Evolutionary conservation across 2,797 vertebrate species (phyloP), one percentile per base, ranked within the genome.

Genomic region (Tolypeutes matacus): DNA sequence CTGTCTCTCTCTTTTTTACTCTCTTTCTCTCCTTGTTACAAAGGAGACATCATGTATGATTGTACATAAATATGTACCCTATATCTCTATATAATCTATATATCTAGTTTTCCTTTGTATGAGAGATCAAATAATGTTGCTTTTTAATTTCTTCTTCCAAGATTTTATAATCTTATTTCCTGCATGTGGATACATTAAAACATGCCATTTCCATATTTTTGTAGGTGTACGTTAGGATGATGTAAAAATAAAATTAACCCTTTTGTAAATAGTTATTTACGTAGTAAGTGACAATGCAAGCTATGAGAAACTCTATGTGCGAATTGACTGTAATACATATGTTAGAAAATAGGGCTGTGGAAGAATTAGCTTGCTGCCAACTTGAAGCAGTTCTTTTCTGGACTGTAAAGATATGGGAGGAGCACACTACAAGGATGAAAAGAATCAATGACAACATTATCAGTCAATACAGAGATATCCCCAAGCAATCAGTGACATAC

Each of bases 381-480:
- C 88, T 0, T 0, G n/a, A 78, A 92, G 36, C 11, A 42, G 84
- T 94, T 72, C 31, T 96, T 95, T 85, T 80, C 80, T 46, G 67
- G 20, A 93, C 65, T 97, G 8, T 94, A 96, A 96, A 84, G 87
- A 58, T 13, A 89, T 46, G 8, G 80, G 56, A 86, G 51, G 67
- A 83, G 96, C 95, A 96, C 96, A 96, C 64, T 95, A 96, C 94
- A 95, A 91, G 93, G 92, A 93, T 92, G 91, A 89, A 96, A 97
- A 97, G 62, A 91, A 94, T 93, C 98, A 96, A 97, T 97, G 94
- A 80, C 95, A 96, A 65, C 80, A 92, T 94, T 97, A 94, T 88
- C 39, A 95, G 92, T 98, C 95, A 97, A 86, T 73, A 93, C 12
- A 96, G 83, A 91, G 91, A 89, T 95, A 96, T 96, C 93, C 73